Base-by-base conservation (phyloP, 1,140 invertebrate genomes). In the Brachionus paranguensis region DNA sequence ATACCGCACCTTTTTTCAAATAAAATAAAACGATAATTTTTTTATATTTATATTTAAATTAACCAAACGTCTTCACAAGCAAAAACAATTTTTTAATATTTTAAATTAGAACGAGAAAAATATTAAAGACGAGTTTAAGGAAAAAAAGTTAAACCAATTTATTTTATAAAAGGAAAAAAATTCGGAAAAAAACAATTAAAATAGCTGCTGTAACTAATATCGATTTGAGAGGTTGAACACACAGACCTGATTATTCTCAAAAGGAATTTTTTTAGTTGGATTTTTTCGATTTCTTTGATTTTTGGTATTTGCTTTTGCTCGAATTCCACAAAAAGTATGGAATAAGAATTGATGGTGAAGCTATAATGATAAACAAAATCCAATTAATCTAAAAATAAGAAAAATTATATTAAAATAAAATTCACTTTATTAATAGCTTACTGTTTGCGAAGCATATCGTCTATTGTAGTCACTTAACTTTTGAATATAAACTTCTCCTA, bases 391-490 rank as follows among this genome's bases (percentile, higher is more conserved):
- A 84, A 83, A 74, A 84, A 64, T 79, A 20, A 78, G 1, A 68
- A 33, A 12, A 68, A 33, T n/a, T 20, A n/a, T 50, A n/a, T 55
- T 20, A 20, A 68, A 68, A 14, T 24, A 33, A 8, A 68, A 33
- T 0, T 14, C 27, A 27, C 8, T 14, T 27, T 50, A 8, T 85
- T 10, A 12, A 45, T 11, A 84, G 90, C 91, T 92, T 91, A 93
- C 94, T 87, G 96, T 93, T 91, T 98, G 97, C 43, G 96, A 96
- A 78, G 96, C 98, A 91, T 99, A 99, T 88, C 96, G 95, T 88
- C 96, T 95, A 89, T 99, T 95, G 89, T 96, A 99, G 89, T 99
- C 97, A 87, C 94, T 94, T 90, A 94, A 95, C 24, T 95, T 93
- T 85, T 97, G 94, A 89, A 99, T 97, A 68, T 93, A 93, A 85